Percentiles rank a stretch among this genome's conserved stretches.
phyloP scores from a whole-genome alignment of 2,113 vertebrate genomes.

The Accipiter virgatus region DNA sequence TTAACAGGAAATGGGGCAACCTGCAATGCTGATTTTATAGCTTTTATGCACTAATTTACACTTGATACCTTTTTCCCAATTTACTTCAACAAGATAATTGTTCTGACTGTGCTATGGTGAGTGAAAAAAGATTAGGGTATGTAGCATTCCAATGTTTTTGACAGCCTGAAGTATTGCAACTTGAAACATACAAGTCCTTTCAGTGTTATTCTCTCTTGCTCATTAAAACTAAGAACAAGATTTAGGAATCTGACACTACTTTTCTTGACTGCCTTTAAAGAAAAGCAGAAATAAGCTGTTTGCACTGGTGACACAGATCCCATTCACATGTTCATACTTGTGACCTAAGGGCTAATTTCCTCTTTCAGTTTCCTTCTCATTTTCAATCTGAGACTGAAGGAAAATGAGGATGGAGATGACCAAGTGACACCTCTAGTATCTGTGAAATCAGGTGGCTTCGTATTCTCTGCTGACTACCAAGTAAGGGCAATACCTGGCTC shows the following conservation, averaged over 20 bases:
- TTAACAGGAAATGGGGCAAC: slow-evolving; percentile 44
- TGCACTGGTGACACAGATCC: slow-evolving; percentile 10
- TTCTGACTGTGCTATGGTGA: slow-evolving; percentile 50
- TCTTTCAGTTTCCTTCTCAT: slow-evolving; percentile 29
- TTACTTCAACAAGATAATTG: slow-evolving; percentile 68
- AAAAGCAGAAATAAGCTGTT: slow-evolving; percentile 19
- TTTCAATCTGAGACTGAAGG: slow-evolving; percentile 20
- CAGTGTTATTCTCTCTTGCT: slow-evolving; percentile 66
- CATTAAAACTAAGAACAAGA: slow-evolving; percentile 63
- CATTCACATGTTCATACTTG: slow-evolving; percentile 20
- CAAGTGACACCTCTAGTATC: neutral
- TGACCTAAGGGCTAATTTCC: slow-evolving; percentile 28
- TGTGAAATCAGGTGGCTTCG: neutral
- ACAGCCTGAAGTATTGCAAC: slow-evolving; percentile 70
- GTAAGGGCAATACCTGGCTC: neutral
- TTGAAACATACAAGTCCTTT: slow-evolving; percentile 63
- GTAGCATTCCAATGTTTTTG: slow-evolving; percentile 66
- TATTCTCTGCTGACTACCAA: neutral
- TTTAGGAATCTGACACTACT: slow-evolving; percentile 5
- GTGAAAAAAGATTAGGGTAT: slow-evolving; percentile 61
- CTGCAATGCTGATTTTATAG: slow-evolving; percentile 45
- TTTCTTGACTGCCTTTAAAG: slow-evolving; percentile 42
- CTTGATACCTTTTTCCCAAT: slow-evolving; percentile 43
- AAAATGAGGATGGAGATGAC: neutral
- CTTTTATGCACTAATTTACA: slow-evolving; percentile 54